Conservation (phyloP, 2,888 invertebrate species). For the Panopea generosa region DNA sequence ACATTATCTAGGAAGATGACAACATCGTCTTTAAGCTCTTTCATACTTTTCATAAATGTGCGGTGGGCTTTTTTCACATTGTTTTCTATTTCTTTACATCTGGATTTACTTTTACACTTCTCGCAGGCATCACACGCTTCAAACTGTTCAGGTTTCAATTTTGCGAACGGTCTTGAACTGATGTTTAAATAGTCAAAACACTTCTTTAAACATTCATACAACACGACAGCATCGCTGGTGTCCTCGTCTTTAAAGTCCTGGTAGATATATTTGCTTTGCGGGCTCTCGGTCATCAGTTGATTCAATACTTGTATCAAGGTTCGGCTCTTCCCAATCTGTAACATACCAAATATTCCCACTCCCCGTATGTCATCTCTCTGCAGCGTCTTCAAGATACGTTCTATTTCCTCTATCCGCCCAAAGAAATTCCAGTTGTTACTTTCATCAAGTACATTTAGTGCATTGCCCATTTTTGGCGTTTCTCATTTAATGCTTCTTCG, state of each 20-base stretch:
- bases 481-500: too few relatives aligned
- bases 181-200: too few relatives aligned
- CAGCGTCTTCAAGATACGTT: conserved; percentile 5
- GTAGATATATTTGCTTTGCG: not conserved
- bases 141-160: too few relatives aligned
- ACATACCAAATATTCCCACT: conserved; percentile 11
- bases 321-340: conserved; percentile 10
- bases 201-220: too few relatives aligned
- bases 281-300: not conserved
- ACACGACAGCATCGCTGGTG: too few relatives aligned
- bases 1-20: conserved; percentile 15
- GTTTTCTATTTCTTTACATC: too few relatives aligned
- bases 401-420: conserved; percentile 16
- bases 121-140: too few relatives aligned
- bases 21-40: not conserved
- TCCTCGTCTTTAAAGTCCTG: conserved; percentile 6
- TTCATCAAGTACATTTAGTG: too few relatives aligned
- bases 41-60: not conserved
- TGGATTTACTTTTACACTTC: too few relatives aligned
- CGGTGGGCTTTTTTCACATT: too few relatives aligned
- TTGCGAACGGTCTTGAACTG: too few relatives aligned
- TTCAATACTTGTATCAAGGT: conserved; percentile 6
- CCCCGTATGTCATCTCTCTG: not conserved
- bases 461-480: too few relatives aligned
- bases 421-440: not conserved